Evolutionary conservation across 2,888 invertebrate species (phyloP).

Genomic region (Entomobrya proxima): DNA sequence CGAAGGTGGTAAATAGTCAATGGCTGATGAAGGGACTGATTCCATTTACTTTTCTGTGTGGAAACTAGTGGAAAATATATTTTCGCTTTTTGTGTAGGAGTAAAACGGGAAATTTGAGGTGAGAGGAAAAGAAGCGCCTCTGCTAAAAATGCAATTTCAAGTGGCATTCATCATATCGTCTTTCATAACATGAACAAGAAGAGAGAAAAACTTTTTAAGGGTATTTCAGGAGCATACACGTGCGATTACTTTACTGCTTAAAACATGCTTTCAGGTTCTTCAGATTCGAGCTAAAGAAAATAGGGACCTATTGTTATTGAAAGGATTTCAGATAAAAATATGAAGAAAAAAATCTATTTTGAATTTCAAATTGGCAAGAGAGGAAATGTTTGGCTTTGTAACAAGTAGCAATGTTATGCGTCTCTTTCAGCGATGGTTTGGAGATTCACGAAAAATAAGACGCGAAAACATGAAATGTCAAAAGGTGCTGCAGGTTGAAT

Average conservation of each 20-base stretch:
- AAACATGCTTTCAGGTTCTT: neutral
- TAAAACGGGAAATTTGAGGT: neutral
- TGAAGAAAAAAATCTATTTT: slow-evolving; percentile 1
- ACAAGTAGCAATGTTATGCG: neutral
- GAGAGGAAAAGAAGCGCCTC: neutral
- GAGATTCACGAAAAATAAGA: too few relatives aligned
- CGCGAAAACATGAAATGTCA: too few relatives aligned
- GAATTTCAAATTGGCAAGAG: slow-evolving; percentile 24
- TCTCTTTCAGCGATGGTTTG: too few relatives aligned
- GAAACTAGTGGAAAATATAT: neutral
- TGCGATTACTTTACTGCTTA: too few relatives aligned
- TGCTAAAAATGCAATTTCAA: slow-evolving; percentile 40
- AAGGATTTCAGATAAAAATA: neutral
- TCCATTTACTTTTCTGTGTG: neutral
- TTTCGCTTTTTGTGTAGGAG: neutral
- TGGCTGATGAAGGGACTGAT: neutral
- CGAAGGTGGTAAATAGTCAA: slow-evolving; percentile 10
- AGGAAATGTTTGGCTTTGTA: neutral
- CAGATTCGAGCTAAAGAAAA: neutral
- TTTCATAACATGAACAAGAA: neutral
- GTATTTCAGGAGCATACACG: too few relatives aligned
- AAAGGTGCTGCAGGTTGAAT: too few relatives aligned
- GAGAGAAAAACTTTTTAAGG: slow-evolving; percentile 1
- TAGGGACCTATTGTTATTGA: neutral
- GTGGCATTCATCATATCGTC: slow-evolving; percentile 18